A percentile compares a stretch with the other conserved stretches of the same genome.
Conservation (phyloP, 1,140 invertebrate species). For the Paraescarpia echinospica region DNA sequence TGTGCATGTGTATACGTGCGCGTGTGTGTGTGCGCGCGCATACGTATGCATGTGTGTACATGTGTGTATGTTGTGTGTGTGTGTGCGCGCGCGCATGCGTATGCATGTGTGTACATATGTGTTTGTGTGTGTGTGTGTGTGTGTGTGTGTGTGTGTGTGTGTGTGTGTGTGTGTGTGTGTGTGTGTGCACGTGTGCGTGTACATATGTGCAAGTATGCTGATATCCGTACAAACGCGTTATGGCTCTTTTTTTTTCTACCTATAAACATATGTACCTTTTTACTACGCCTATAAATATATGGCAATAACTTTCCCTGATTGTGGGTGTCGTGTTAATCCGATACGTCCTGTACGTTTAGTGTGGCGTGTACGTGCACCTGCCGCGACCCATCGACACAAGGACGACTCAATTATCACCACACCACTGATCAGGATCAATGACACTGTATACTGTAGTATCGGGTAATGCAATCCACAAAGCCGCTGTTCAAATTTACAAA, state of each 20-base stretch:
- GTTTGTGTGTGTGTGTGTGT: conserved; percentile 18
- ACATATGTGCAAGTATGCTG: not conserved
- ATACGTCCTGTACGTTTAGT: not conserved
- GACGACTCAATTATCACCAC: not conserved
- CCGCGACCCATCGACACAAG: too few species aligned
- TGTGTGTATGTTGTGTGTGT: conserved; percentile 27
- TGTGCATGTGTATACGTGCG: not conserved
- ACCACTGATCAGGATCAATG: not conserved
- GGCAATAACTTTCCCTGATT: not conserved
- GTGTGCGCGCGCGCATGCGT: not conserved
- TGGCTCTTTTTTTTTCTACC: too few species aligned
- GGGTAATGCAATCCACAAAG: not conserved
- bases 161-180: conserved; percentile 14
- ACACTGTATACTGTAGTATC: not conserved
- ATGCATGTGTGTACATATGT: not conserved
- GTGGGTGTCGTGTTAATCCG: not conserved
- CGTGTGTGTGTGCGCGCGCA: not conserved
- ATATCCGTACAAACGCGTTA: not conserved
- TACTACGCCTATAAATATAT: not conserved
- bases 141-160: conserved; percentile 21
- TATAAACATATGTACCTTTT: too few species aligned
- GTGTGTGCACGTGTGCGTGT: not conserved
- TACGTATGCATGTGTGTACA: conserved; percentile 23
- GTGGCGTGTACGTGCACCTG: not conserved
- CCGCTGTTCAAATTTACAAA: not conserved